Conservation (phyloP, 2,888 invertebrate species). For the Vandiemenella viatica region DNA sequence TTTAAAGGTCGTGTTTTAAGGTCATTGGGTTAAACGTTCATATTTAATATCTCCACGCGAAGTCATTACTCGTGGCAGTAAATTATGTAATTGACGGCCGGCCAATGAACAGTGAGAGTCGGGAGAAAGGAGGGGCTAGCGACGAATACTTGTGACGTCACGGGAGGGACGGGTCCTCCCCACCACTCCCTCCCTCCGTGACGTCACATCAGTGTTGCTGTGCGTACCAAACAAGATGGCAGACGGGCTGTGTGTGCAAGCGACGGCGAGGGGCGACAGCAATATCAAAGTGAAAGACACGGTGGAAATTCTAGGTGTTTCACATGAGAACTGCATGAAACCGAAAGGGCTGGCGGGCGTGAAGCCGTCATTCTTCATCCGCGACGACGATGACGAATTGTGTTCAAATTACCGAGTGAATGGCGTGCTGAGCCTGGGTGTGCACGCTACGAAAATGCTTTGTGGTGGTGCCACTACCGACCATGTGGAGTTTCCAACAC, state of each 20-base stretch:
- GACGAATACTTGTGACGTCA: slow-evolving; percentile 13
- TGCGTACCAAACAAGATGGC: slow-evolving; percentile 61
- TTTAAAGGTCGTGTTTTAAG: no score
- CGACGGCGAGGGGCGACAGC: slow-evolving; percentile 41
- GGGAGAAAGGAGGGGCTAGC: slow-evolving; percentile 2
- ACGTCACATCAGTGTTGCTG: slow-evolving; percentile 26
- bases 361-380: slow-evolving; percentile 29
- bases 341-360: slow-evolving; percentile 26
- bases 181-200: slow-evolving; percentile 7
- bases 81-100: slow-evolving; percentile 30
- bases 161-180: neutral
- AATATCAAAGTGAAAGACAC: slow-evolving; percentile 22
- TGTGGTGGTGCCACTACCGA: slow-evolving; percentile 19
- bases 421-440: slow-evolving; percentile 18
- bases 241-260: slow-evolving; percentile 56
- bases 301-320: slow-evolving; percentile 34
- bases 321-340: slow-evolving; percentile 33
- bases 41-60: slow-evolving; percentile 17
- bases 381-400: slow-evolving; percentile 26
- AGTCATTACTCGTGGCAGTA: slow-evolving; percentile 32
- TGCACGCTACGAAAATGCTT: slow-evolving; percentile 17
- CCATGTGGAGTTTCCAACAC: slow-evolving; percentile 13
- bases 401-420: slow-evolving; percentile 17
- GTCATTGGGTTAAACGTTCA: slow-evolving; percentile 14
- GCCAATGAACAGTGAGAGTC: slow-evolving; percentile 31